Evolutionary conservation across 2,797 vertebrate genomes (phyloP), one percentile per base, ranked within the genome.

Genomic region (Heterohyrax brucei): DNA sequence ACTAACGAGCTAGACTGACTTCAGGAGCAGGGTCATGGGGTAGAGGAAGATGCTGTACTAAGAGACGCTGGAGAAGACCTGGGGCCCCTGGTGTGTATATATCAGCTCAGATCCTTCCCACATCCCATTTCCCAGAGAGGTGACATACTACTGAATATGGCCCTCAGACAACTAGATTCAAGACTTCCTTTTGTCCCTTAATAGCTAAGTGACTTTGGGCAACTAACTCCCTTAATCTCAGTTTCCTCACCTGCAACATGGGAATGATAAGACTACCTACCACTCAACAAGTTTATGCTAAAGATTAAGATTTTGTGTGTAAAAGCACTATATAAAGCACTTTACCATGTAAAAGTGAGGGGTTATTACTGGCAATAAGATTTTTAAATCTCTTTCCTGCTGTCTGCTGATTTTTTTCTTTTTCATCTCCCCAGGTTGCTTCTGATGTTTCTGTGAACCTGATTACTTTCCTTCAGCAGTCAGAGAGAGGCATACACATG

Each of bases 401-500:
- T 28, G 50, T 21, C 1, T 39, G 26, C 16, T 88, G 82, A 66
- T 62, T 50, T 75, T 66, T 53, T 56, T 21, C 2, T 0, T 13
- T 61, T 19, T 13, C 10, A 68, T 50, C 66, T 93, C 59, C 22
- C 56, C 77, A n/a, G 13, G 14, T 21, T 81, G 75, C 33, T 86
- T 91, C 80, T 48, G 50, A 24, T 68, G 22, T 64, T 86, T 92
- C 75, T 92, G 94, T 95, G 68, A 91, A 90, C 19, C 46, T 39
- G 22, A 83, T 89, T 56, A 12, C 87, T 97, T 96, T 78, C 64
- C 66, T 79, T 76, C 66, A 92, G 28, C 70, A 95, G 48, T n/a
- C 4, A 56, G 53, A 26, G 56, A 16, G 73, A 16, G 8, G 30
- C 56, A 3, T 44, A 76, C 0, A 26, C 0, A 33, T 66, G 68